Conservation (phyloP, 1,140 invertebrate genomes). For the Lepidotrigona ventralis region DNA sequence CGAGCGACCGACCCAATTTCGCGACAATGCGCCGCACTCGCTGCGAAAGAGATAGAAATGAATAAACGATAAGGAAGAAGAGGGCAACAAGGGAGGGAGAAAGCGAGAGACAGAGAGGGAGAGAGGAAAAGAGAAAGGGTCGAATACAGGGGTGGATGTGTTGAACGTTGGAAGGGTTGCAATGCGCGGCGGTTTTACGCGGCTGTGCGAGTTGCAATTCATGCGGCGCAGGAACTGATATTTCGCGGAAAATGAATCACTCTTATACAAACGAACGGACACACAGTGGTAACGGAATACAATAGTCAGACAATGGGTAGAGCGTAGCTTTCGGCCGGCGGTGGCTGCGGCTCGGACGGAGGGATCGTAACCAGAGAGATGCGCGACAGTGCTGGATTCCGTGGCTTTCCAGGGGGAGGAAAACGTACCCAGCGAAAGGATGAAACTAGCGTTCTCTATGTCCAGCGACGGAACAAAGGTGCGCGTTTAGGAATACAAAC, state of each 20-base stretch:
- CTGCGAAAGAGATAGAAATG: conserved; percentile 49
- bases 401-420: conserved; percentile 24
- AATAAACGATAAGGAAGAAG: conserved; percentile 34
- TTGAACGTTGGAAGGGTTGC: conserved; percentile 3
- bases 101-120: neutral
- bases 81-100: neutral
- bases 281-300: conserved; percentile 73
- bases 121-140: neutral
- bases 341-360: conserved; percentile 45
- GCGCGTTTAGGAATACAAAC: conserved; percentile 55
- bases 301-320: conserved; percentile 75
- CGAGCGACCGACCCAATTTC: conserved; percentile 54
- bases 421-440: conserved; percentile 9
- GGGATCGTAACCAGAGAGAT: conserved; percentile 53
- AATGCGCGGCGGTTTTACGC: conserved; percentile 59
- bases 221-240: conserved; percentile 76
- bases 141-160: neutral
- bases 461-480: conserved; percentile 53
- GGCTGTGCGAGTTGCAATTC: conserved; percentile 67
- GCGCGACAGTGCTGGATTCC: conserved; percentile 51
- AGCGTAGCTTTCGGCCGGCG: conserved; percentile 59
- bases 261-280: conserved; percentile 72
- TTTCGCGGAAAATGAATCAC: conserved; percentile 78
- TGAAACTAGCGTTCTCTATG: conserved; percentile 46
- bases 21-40: conserved; percentile 52